phyloP scores from a whole-genome alignment of 2,113 vertebrate species.

The Azemiops feae region DNA sequence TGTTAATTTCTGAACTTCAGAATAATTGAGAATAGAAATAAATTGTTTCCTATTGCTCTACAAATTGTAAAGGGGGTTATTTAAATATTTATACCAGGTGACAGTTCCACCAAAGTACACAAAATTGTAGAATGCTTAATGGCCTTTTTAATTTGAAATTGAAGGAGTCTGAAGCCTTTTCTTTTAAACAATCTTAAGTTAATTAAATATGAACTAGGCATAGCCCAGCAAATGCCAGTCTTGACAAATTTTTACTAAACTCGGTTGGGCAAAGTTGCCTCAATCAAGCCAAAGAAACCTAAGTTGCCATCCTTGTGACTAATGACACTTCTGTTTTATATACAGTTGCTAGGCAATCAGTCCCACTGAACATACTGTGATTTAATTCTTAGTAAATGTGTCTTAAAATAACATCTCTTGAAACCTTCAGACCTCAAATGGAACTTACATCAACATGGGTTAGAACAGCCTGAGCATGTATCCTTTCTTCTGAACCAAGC shows the following conservation, averaged over 20 bases:
- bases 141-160: slow-evolving; percentile 11
- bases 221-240: not conserved
- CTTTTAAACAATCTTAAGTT: not conserved
- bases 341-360: not conserved
- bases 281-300: not conserved
- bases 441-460: not conserved
- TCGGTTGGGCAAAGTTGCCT: not conserved
- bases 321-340: not conserved
- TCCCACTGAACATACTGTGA: not conserved
- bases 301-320: not conserved
- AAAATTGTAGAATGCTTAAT: slow-evolving; percentile 16
- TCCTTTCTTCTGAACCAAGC: not conserved
- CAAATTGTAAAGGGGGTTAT: slow-evolving; percentile 18
- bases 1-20: slow-evolving; percentile 55
- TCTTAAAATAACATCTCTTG: not conserved
- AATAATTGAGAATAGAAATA: slow-evolving; percentile 47
- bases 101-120: not conserved
- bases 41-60: slow-evolving; percentile 32
- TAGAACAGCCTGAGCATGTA: not conserved
- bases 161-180: not conserved
- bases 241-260: not conserved
- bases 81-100: slow-evolving; percentile 36
- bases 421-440: not conserved
- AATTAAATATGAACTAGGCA: not conserved
- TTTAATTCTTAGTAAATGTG: not conserved